A percentile compares a stretch with the other conserved stretches of the same genome.
phyloP scores from a whole-genome alignment of 2,797 vertebrate species.

The Macropus fuliginosus region DNA sequence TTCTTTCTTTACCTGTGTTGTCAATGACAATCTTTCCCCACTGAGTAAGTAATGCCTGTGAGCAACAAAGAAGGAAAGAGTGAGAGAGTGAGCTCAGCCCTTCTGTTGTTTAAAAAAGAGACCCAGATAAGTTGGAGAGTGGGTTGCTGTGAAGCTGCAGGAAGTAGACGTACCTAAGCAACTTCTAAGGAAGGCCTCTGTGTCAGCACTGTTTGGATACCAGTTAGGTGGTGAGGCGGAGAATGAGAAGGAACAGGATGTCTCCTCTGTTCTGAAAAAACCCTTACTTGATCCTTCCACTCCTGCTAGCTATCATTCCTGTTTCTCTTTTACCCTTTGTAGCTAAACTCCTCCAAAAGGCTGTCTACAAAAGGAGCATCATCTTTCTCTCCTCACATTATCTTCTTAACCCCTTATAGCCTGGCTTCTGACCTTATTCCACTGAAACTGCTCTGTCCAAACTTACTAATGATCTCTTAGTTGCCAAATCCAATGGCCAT shows the following conservation, averaged over 20 bases:
- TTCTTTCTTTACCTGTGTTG: background rate
- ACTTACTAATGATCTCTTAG: background rate
- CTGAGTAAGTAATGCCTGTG: background rate
- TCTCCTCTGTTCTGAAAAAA: background rate
- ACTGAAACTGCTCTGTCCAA: background rate
- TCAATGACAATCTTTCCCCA: background rate
- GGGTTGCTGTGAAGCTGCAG: conserved; percentile 58
- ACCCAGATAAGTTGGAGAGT: background rate
- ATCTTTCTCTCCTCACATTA: background rate
- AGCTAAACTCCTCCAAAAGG: background rate
- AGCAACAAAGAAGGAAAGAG: conserved; percentile 34
- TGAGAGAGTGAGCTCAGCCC: conserved; percentile 32
- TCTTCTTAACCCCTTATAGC: background rate
- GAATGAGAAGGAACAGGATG: background rate
- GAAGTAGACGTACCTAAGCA: conserved; percentile 40
- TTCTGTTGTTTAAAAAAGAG: conserved; percentile 36
- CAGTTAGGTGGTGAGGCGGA: background rate
- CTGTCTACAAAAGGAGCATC: background rate
- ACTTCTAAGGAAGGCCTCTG: conserved; percentile 52
- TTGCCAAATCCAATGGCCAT: background rate
- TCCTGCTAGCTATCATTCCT: background rate
- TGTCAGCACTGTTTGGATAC: background rate
- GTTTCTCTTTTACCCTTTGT: background rate
- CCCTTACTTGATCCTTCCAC: background rate
- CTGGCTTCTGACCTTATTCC: background rate